phyloP scores from a whole-genome alignment of 2,797 vertebrate genomes.

The Acrossocheilus wenchowensis region DNA sequence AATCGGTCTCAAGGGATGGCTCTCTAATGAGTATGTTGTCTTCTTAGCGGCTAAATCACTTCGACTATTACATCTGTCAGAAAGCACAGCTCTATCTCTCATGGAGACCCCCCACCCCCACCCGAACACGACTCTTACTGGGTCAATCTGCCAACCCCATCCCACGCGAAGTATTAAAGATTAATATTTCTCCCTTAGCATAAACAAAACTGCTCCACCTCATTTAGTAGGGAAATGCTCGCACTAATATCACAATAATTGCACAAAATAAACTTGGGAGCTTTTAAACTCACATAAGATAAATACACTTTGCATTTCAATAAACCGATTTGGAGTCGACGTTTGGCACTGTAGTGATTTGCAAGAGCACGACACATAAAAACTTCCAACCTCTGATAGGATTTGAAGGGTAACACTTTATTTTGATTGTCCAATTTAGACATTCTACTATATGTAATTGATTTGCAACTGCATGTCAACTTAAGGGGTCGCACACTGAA shows the following conservation, averaged over 20 bases:
- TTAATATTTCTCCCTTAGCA: conserved; percentile 58
- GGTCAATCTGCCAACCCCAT: conserved; percentile 82
- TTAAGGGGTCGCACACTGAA: background rate
- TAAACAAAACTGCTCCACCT: conserved; percentile 50
- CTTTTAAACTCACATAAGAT: conserved; percentile 32
- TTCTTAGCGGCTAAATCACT: conserved; percentile 87
- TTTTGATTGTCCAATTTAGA: background rate
- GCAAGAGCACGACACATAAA: background rate
- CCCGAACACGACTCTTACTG: conserved; percentile 70
- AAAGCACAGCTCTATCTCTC: conserved; percentile 85
- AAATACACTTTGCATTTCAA: conserved; percentile 46
- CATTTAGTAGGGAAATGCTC: conserved; percentile 41
- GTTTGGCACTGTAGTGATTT: conserved; percentile 38
- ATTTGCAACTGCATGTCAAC: background rate
- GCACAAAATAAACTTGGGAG: conserved; percentile 47
- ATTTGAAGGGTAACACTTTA: background rate
- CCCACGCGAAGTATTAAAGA: conserved; percentile 68
- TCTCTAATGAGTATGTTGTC: conserved; percentile 82
- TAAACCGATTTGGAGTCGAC: background rate
- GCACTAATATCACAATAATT: conserved; percentile 40
- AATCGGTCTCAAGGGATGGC: conserved; percentile 89
- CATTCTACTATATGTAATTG: background rate
- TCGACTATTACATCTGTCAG: conserved; percentile 89
- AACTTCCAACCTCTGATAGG: background rate
- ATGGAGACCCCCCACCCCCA: conserved; percentile 74